Evolutionary conservation across 2,888 invertebrate genomes (phyloP), one percentile per base, ranked within the genome.

Genomic region (Masnerella sp.): DNA sequence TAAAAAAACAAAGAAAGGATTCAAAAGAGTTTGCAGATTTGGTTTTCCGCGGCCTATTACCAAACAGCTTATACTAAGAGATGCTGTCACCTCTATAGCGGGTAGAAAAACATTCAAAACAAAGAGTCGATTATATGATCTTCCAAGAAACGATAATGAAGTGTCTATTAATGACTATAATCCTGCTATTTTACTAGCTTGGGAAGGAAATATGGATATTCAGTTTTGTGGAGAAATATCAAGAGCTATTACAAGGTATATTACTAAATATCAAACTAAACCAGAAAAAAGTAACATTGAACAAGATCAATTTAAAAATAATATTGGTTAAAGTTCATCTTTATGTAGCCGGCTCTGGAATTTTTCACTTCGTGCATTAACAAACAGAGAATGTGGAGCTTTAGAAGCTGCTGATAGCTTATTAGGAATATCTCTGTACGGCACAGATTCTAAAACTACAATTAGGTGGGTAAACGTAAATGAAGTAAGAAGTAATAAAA

Each of bases 321-420:
- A n/a, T 18, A 79, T 84, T 15, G 78, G 80, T 65, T 80, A 79
- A 15, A n/a, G n/a, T n/a, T 82, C 78, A 25, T 83, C 83, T 75
- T 47, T 77, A n/a, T n/a, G n/a, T n/a, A n/a, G 18, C 43, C 84
- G 2, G 32, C 52, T 36, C 80, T 83, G 78, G 80, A 82, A 80
- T 58, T 71, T 82, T 65, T 82, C 76, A 5, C 64, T 84, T 28
- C 76, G 83, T 30, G 69, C 72, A 0, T 69, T 83, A 52, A 77
- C 52, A 20, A 78, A 79, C 67, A 70, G 84, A 65, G 83, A 85
- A 70, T n/a, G n/a, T n/a, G n/a, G n/a, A n/a, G n/a, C n/a, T n/a
- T n/a, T n/a, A n/a, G n/a, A n/a, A n/a, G n/a, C n/a, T 82, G 77
- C 79, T 42, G 82, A 83, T 72, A 82, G 80, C 22, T 42, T 85